These are phyloP conservation scores for Perithous albicinctus DNA, from an alignment of 2,888 invertebrate genomes.

Conservation along the genomic window DNA sequence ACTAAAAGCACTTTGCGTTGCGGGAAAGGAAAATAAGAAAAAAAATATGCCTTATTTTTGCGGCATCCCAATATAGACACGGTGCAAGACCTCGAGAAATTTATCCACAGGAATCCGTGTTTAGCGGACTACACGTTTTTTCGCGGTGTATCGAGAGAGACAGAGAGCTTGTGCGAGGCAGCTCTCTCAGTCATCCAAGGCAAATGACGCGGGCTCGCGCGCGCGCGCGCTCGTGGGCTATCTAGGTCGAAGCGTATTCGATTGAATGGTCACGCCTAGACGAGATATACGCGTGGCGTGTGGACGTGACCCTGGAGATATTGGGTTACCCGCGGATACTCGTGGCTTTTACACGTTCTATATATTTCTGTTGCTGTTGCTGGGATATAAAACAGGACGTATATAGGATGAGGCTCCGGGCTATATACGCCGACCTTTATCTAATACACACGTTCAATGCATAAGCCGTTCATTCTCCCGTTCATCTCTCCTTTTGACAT, in stretches of 20 bases:
- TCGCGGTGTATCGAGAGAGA: slow-evolving; percentile 30
- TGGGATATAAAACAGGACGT: slow-evolving; percentile 1
- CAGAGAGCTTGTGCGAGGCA: too few species aligned
- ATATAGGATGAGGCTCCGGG: too few species aligned
- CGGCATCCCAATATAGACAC: too few species aligned
- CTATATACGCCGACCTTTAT: slow-evolving; percentile 45
- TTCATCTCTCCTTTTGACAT: slow-evolving; percentile 48
- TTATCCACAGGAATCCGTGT: slow-evolving; percentile 37
- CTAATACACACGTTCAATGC: slow-evolving; percentile 30
- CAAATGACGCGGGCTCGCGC: slow-evolving; percentile 13
- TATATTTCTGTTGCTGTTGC: slow-evolving; percentile 13
- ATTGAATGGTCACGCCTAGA: slow-evolving; percentile 68
- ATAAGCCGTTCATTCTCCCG: not conserved
- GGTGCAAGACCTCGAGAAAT: slow-evolving; percentile 16
- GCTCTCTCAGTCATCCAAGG: slow-evolving; percentile 7
- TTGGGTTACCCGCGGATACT: slow-evolving; percentile 57
- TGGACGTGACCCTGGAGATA: slow-evolving; percentile 67
- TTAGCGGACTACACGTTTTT: slow-evolving; percentile 11
- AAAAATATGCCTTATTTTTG: too few species aligned
- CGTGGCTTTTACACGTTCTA: not conserved
- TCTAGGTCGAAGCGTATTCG: slow-evolving; percentile 68
- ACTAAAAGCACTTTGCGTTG: too few species aligned
- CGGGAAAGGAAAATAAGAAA: too few species aligned
- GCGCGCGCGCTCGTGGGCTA: slow-evolving; percentile 40
- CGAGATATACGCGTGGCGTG: slow-evolving; percentile 51